Evolutionary conservation across 2,888 invertebrate species (phyloP).

Genomic region (Dolomedes plantarius): DNA sequence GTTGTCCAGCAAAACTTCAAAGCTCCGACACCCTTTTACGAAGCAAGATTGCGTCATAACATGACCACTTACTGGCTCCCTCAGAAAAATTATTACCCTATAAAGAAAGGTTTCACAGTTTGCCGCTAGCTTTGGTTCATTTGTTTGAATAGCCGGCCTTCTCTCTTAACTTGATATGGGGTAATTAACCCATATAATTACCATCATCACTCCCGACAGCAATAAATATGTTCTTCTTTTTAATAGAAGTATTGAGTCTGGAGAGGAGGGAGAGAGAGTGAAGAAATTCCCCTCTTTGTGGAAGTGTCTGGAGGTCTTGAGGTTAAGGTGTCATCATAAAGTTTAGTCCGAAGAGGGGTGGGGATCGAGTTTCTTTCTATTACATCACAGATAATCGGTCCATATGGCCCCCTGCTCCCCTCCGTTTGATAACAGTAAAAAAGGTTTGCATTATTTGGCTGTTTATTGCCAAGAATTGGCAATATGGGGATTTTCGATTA

Average conservation of each 20-base stretch:
- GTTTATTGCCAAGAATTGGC: background rate
- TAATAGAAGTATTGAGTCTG: background rate
- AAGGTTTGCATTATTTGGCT: background rate
- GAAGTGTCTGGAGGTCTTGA: background rate
- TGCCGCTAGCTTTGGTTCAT: background rate
- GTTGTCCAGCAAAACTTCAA: background rate
- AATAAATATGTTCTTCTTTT: background rate
- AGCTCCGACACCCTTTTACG: background rate
- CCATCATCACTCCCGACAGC: background rate
- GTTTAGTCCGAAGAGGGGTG: slow-evolving; percentile 22
- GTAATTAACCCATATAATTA: slow-evolving; percentile 13
- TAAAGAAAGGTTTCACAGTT: background rate
- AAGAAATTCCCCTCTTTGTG: slow-evolving; percentile 2
- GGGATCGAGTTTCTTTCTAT: slow-evolving; percentile 35
- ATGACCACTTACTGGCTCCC: background rate
- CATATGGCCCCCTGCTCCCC: background rate
- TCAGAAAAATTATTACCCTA: background rate
- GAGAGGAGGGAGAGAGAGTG: background rate
- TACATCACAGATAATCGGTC: slow-evolving; percentile 14
- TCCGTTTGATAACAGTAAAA: background rate
- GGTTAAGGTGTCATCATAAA: slow-evolving; percentile 59
- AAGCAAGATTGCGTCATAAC: background rate
- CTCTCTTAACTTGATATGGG: background rate
- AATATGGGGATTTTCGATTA: too few relatives aligned
- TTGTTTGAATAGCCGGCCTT: background rate